A percentile compares a stretch with the other conserved stretches of the same genome.
phyloP scores from a whole-genome alignment of 2,113 vertebrate genomes.

The Malurus cyaneus region DNA sequence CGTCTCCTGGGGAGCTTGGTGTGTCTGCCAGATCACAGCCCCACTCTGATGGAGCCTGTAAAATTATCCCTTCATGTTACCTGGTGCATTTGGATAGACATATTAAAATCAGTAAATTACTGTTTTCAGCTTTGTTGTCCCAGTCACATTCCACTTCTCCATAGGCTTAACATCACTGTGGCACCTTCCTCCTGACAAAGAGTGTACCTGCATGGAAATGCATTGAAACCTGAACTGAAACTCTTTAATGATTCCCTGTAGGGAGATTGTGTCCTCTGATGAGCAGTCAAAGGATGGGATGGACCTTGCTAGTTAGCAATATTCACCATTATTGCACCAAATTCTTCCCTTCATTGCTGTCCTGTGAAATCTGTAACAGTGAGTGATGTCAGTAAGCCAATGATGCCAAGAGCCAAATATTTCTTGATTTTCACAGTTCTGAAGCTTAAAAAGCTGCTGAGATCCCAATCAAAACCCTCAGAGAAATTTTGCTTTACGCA shows the following conservation, averaged over 20 bases:
- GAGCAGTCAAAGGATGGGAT: not conserved
- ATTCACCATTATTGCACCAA: not conserved
- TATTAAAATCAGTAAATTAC: slow-evolving; percentile 23
- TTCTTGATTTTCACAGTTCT: not conserved
- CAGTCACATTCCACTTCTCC: not conserved
- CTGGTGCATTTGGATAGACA: not conserved
- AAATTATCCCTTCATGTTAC: slow-evolving; percentile 16
- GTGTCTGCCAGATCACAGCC: slow-evolving; percentile 24
- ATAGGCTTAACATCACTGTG: not conserved
- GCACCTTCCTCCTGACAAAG: not conserved
- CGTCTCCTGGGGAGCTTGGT: not conserved
- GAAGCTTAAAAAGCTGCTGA: not conserved
- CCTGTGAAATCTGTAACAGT: not conserved
- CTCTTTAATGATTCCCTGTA: not conserved
- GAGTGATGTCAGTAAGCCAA: not conserved
- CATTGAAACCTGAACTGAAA: not conserved
- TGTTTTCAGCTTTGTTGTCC: not conserved
- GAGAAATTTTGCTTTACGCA: not conserved
- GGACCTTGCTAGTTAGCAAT: not conserved
- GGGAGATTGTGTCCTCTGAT: not conserved
- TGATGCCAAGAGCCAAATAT: not conserved
- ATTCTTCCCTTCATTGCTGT: not conserved
- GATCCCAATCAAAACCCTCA: not conserved
- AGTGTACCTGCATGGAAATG: not conserved
- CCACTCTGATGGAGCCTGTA: not conserved